Conservation (phyloP, 1,140 invertebrate genomes). For the Drosophila pseudoobscura region DNA sequence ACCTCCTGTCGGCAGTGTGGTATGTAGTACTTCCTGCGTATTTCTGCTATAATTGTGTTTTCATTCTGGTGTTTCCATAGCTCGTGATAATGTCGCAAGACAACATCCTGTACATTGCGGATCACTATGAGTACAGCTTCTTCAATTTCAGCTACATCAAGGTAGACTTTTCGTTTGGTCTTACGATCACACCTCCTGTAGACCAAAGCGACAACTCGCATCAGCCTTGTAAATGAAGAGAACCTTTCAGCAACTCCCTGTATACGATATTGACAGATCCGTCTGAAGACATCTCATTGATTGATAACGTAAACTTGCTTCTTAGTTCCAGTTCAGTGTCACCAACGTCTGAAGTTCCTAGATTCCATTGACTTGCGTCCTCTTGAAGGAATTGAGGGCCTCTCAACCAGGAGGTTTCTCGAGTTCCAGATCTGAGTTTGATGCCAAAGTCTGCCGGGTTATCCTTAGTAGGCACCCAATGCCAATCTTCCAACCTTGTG, state of each 20-base stretch:
- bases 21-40: neutral
- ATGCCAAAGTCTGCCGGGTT: conserved; percentile 6
- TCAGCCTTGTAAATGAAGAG: too few species aligned
- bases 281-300: too few species aligned
- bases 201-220: too few species aligned
- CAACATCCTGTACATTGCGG: neutral
- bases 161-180: too few species aligned
- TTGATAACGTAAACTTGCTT: too few species aligned
- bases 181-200: too few species aligned
- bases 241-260: too few species aligned
- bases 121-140: neutral
- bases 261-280: too few species aligned
- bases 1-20: neutral
- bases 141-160: too few species aligned
- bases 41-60: conserved; percentile 4
- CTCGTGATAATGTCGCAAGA: neutral
- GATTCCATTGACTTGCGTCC: too few species aligned
- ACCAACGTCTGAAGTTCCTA: too few species aligned
- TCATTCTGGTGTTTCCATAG: conserved; percentile 13
- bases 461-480: neutral
- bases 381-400: neutral
- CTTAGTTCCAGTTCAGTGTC: too few species aligned
- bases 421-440: neutral
- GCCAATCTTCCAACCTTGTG: neutral
- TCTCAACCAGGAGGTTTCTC: neutral